Evolutionary conservation across 2,797 vertebrate genomes (phyloP), one percentile per base, ranked within the genome.

Genomic region (Spondyliosoma cantharus): DNA sequence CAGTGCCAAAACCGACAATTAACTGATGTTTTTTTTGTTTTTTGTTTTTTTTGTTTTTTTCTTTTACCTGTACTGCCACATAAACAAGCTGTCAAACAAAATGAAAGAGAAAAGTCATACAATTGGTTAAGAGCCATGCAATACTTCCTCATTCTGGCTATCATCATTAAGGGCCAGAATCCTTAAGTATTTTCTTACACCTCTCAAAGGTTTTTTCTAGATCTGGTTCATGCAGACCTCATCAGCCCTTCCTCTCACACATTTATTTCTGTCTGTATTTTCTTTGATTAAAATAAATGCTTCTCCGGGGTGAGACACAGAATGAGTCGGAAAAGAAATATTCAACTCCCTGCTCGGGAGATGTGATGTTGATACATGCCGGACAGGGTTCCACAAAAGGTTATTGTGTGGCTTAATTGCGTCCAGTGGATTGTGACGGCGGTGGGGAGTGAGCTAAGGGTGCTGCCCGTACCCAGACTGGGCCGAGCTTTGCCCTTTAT

Each of bases 361-460:
- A 89, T 87, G 87, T 86, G 89, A 88, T 85, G 85, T 83, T 87
- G 87, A 90, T 88, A 72, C 80, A 82, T 70, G 73, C 64, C 46
- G 63, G 78, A 87, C 85, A 77, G 76, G 46, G 50, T 71, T 76
- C 78, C 77, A 93, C 88, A 92, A 91, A 90, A 91, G 85, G 63
- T 86, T 83, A 91, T 91, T 94, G 89, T 94, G 84, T 49, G 77
- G 71, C 80, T 90, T 94, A 93, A 94, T 87, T 91, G 88, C 63
- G 48, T 82, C 84, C 89, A 84, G 90, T 85, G 86, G 88, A 72
- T 89, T 87, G 91, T 91, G 90, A 93, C 88, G 45, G 75, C 13
- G 56, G 83, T 52, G 78, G 86, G 73, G 85, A 89, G 86, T 74
- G 90, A 89, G 85, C 81, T 84, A 75, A 85, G 87, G 85, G 68